A percentile compares a stretch with the other conserved stretches of the same genome.
These are phyloP conservation scores for Harpalus rufipes DNA, from an alignment of 2,888 invertebrate genomes.

Conservation along the genomic window DNA sequence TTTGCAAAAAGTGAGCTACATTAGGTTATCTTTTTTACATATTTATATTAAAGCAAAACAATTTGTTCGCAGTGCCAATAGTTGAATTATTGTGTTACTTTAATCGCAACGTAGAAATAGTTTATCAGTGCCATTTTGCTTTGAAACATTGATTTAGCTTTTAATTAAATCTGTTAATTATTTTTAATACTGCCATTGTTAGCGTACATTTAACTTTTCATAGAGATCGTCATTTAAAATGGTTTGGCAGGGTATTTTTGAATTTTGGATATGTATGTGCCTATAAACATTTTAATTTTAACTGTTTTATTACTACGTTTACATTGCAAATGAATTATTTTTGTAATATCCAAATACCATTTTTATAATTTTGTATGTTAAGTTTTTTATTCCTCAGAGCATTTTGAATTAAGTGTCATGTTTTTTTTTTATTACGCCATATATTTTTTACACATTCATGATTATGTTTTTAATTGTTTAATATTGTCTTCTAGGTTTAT, in stretches of 20 bases:
- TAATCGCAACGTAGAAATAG: slow-evolving; percentile 36
- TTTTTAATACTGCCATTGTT: slow-evolving; percentile 54
- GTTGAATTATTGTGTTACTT: slow-evolving; percentile 49
- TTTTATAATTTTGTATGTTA: background rate
- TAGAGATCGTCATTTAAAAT: slow-evolving; percentile 15
- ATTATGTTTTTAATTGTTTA: no score
- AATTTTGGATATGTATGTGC: slow-evolving; percentile 47
- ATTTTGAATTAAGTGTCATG: background rate
- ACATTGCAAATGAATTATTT: slow-evolving; percentile 14
- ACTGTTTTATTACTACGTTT: slow-evolving; percentile 29
- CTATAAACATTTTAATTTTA: slow-evolving; percentile 22
- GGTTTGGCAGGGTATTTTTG: slow-evolving; percentile 45
- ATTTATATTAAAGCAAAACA: slow-evolving; percentile 35
- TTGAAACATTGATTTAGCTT: slow-evolving; percentile 39
- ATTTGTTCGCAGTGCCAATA: slow-evolving; percentile 58
- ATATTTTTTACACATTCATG: background rate
- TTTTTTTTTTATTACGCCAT: background rate
- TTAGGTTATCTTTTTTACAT: slow-evolving; percentile 43
- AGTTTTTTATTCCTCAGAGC: no score
- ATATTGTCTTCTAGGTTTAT: background rate
- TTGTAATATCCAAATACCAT: no score
- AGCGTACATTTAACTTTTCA: slow-evolving; percentile 37
- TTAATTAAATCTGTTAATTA: slow-evolving; percentile 18
- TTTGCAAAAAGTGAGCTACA: slow-evolving; percentile 48
- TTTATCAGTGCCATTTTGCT: slow-evolving; percentile 54